Evolutionary conservation across 2,113 vertebrate genomes (phyloP).

Genomic region (Trogon surrucura): DNA sequence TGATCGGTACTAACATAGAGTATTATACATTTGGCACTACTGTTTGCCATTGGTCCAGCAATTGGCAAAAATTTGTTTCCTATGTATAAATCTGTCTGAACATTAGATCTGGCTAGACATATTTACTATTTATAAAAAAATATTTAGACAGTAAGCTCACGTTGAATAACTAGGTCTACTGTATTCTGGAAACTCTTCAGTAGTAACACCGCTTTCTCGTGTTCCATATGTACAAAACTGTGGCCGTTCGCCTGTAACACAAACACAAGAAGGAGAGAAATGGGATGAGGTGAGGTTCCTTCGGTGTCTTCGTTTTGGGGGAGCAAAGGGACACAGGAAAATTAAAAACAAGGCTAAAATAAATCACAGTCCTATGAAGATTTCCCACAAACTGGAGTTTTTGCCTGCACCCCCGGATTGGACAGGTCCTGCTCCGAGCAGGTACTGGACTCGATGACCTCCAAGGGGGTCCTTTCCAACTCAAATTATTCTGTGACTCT

Average conservation of each 20-base stretch:
- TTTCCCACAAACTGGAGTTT: not conserved
- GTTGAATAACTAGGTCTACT: slow-evolving; percentile 98
- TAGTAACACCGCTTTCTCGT: slow-evolving; percentile 96
- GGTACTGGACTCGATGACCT: not conserved
- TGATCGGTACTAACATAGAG: slow-evolving; percentile 85
- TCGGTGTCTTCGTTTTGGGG: not conserved
- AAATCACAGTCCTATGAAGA: accelerated
- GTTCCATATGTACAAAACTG: slow-evolving; percentile 99
- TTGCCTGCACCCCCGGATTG: too few species aligned
- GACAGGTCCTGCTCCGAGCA: not conserved
- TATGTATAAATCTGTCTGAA: slow-evolving; percentile 85
- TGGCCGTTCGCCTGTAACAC: slow-evolving; percentile 96
- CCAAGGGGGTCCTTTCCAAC: not conserved
- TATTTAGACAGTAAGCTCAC: slow-evolving; percentile 96
- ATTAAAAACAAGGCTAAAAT: not conserved
- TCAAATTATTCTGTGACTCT: accelerated
- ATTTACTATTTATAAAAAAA: slow-evolving; percentile 87
- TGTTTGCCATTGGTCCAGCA: slow-evolving; percentile 99
- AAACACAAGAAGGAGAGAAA: slow-evolving; percentile 71
- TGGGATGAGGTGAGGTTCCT: not conserved
- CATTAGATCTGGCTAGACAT: slow-evolving; percentile 81
- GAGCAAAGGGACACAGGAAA: not conserved
- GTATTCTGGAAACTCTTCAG: slow-evolving; percentile 99
- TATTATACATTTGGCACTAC: slow-evolving; percentile 98
- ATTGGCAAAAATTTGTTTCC: slow-evolving; percentile 92